phyloP scores from a whole-genome alignment of 1,140 invertebrate species.

The Hyles vespertilio region DNA sequence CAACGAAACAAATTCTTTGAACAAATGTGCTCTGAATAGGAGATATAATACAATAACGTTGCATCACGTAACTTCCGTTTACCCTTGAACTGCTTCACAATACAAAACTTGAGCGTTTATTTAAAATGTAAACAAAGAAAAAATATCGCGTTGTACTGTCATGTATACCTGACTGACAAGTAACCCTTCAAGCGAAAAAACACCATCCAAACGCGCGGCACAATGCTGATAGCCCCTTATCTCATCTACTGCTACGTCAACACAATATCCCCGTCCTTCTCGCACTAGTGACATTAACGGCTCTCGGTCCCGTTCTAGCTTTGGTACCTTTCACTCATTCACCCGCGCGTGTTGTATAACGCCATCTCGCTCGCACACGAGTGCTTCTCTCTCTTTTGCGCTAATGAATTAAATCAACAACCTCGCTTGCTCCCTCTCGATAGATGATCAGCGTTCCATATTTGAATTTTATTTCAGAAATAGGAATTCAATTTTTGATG shows the following conservation, averaged over 20 bases:
- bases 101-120: constrained; percentile 3
- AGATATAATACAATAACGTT: too few species aligned
- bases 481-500: constrained; percentile 46
- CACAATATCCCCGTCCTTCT: constrained; percentile 44
- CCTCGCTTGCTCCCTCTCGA: constrained; percentile 58
- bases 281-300: constrained; percentile 23
- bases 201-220: constrained; percentile 39
- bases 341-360: constrained; percentile 8
- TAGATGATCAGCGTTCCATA: constrained; percentile 63
- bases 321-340: constrained; percentile 39
- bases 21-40: too few species aligned
- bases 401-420: constrained; percentile 73
- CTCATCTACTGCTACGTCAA: constrained; percentile 73
- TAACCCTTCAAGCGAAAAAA: constrained; percentile 33
- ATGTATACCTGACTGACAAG: too few species aligned
- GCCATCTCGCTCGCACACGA: constrained; percentile 12
- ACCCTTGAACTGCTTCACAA: background rate
- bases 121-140: background rate
- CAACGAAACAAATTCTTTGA: too few species aligned
- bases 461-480: constrained; percentile 66
- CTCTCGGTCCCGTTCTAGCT: constrained; percentile 35
- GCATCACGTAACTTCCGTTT: too few species aligned
- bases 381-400: constrained; percentile 37
- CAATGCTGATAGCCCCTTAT: constrained; percentile 71
- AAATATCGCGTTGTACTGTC: background rate